These are phyloP conservation scores for Scaptomyza pallida DNA, from an alignment of 1,140 invertebrate genomes.

Conservation along the genomic window DNA sequence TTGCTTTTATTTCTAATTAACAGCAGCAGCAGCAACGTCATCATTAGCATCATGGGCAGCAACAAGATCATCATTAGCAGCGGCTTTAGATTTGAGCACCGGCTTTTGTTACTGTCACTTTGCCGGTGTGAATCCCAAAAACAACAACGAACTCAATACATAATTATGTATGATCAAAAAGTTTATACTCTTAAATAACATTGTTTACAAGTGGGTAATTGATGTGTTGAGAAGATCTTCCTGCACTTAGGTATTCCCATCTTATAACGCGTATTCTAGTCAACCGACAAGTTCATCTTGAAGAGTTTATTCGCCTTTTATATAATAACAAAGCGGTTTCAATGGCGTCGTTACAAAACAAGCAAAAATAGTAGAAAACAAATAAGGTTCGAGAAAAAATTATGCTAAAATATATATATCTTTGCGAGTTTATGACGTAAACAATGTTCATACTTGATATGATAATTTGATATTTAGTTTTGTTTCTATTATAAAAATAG, in stretches of 20 bases:
- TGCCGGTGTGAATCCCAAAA: conserved; percentile 58
- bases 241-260: conserved; percentile 16
- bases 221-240: conserved; percentile 7
- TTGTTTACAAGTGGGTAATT: conserved; percentile 7
- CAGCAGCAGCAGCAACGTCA: conserved; percentile 15
- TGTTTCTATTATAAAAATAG: not conserved
- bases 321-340: conserved; percentile 57
- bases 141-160: conserved; percentile 32
- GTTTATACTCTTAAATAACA: too few species aligned
- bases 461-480: not conserved
- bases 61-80: conserved; percentile 21
- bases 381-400: not conserved
- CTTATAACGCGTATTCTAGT: conserved; percentile 40
- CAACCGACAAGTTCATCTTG: conserved; percentile 74
- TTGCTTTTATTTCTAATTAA: conserved; percentile 65
- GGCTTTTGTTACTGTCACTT: conserved; percentile 27
- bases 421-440: not conserved
- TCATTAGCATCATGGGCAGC: conserved; percentile 17
- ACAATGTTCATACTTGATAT: not conserved
- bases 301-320: conserved; percentile 78
- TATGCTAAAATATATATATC: not conserved
- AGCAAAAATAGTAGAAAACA: conserved; percentile 29
- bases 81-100: conserved; percentile 19
- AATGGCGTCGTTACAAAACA: conserved; percentile 61
- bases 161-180: conserved; percentile 36